Conservation (phyloP, 2,888 invertebrate species). For the Gymnoscelis rufifasciata region DNA sequence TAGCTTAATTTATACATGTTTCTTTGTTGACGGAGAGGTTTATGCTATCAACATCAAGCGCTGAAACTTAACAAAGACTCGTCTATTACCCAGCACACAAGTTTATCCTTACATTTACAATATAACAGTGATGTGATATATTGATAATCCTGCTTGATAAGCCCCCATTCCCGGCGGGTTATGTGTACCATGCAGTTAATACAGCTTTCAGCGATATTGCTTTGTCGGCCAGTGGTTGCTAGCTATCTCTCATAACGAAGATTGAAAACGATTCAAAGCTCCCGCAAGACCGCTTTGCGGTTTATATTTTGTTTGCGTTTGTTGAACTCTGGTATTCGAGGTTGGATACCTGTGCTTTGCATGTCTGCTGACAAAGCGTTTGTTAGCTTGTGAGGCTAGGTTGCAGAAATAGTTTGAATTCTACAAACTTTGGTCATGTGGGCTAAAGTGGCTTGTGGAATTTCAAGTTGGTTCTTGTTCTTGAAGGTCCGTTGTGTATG, state of each 20-base stretch:
- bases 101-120: neutral
- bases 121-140: neutral
- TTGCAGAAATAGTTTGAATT: neutral
- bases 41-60: neutral
- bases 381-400: slow-evolving; percentile 2
- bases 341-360: slow-evolving; percentile 30
- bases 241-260: slow-evolving; percentile 65
- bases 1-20: too few relatives aligned
- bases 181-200: slow-evolving; percentile 46
- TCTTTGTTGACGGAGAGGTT: neutral
- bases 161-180: slow-evolving; percentile 26
- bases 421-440: too few relatives aligned
- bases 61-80: neutral
- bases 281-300: slow-evolving; percentile 70
- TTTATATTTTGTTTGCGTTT: slow-evolving; percentile 56
- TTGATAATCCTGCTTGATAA: slow-evolving; percentile 21
- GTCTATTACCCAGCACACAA: neutral
- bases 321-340: slow-evolving; percentile 19
- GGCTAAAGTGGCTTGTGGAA: too few relatives aligned
- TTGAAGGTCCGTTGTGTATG: too few relatives aligned
- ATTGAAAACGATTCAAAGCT: slow-evolving; percentile 70
- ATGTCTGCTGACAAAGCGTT: slow-evolving; percentile 22
- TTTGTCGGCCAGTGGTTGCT: slow-evolving; percentile 60
- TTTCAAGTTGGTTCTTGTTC: too few relatives aligned
- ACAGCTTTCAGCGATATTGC: slow-evolving; percentile 69